Evolutionary conservation across 2,797 vertebrate genomes (phyloP).

Genomic region (Trachurus trachurus): DNA sequence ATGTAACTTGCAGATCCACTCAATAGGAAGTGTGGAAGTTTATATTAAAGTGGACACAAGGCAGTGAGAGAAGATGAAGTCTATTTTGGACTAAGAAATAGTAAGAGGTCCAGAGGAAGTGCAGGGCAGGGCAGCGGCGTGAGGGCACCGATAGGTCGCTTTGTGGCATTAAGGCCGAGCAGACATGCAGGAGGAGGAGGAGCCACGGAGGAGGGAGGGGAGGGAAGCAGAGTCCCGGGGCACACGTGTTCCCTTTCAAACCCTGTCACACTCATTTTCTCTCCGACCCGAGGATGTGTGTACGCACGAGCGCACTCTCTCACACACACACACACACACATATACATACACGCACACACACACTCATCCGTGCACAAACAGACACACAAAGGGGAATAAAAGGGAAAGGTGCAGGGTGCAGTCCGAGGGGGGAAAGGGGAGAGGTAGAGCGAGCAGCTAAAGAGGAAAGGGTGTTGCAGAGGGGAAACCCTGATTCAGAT

Average conservation of each 20-base stretch:
- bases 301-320: slow-evolving; percentile 32
- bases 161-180: slow-evolving; percentile 56
- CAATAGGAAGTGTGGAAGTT: not conserved
- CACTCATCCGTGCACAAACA: slow-evolving; percentile 32
- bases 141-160: slow-evolving; percentile 47
- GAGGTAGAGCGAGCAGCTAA: slow-evolving; percentile 24
- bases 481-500: slow-evolving; percentile 62
- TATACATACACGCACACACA: not conserved
- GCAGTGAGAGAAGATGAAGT: slow-evolving; percentile 13
- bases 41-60: slow-evolving; percentile 14
- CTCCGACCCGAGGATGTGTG: slow-evolving; percentile 54
- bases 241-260: slow-evolving; percentile 83
- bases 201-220: slow-evolving; percentile 53
- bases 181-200: slow-evolving; percentile 41
- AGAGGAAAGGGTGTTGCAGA: slow-evolving; percentile 44
- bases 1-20: too few species aligned
- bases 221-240: slow-evolving; percentile 67
- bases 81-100: slow-evolving; percentile 13
- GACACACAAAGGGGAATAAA: slow-evolving; percentile 60
- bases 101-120: slow-evolving; percentile 22
- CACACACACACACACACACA: slow-evolving; percentile 12
- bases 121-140: slow-evolving; percentile 30
- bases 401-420: slow-evolving; percentile 58
- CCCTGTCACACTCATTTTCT: slow-evolving; percentile 76
- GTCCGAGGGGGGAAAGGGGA: not conserved